Conservation (phyloP, 2,888 invertebrate genomes). For the Scrobipalpa costella region DNA sequence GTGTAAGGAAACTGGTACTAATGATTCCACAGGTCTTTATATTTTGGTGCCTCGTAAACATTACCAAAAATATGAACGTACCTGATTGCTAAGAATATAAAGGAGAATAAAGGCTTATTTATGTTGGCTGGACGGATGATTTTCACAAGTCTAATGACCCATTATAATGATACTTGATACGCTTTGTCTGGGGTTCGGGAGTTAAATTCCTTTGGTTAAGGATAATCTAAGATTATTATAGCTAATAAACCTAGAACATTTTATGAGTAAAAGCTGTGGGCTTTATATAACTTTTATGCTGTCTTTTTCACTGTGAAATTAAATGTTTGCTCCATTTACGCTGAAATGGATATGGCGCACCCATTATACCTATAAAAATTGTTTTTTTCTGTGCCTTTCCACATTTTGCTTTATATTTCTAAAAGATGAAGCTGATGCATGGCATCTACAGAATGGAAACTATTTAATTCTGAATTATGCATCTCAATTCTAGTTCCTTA, state of each 20-base stretch:
- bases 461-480: too few species aligned
- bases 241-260: neutral
- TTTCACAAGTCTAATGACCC: slow-evolving; percentile 74
- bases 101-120: slow-evolving; percentile 31
- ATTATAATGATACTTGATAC: slow-evolving; percentile 78
- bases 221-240: neutral
- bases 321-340: too few species aligned
- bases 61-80: neutral
- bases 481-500: too few species aligned
- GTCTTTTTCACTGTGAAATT: too few species aligned
- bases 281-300: neutral
- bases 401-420: too few species aligned
- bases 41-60: neutral
- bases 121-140: slow-evolving; percentile 40
- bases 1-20: neutral
- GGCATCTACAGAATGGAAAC: too few species aligned
- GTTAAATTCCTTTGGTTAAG: slow-evolving; percentile 8
- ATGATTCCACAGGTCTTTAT: neutral
- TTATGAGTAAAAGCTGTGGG: neutral
- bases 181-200: slow-evolving; percentile 38
- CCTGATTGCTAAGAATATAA: slow-evolving; percentile 16
- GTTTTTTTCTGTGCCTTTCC: too few species aligned
- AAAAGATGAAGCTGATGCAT: too few species aligned
- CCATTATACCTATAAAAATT: too few species aligned
- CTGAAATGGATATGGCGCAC: too few species aligned